A percentile compares a stretch with the other conserved stretches of the same genome.
These are phyloP conservation scores for Drosophila lowei DNA, from an alignment of 1,140 invertebrate genomes.

Conservation along the genomic window DNA sequence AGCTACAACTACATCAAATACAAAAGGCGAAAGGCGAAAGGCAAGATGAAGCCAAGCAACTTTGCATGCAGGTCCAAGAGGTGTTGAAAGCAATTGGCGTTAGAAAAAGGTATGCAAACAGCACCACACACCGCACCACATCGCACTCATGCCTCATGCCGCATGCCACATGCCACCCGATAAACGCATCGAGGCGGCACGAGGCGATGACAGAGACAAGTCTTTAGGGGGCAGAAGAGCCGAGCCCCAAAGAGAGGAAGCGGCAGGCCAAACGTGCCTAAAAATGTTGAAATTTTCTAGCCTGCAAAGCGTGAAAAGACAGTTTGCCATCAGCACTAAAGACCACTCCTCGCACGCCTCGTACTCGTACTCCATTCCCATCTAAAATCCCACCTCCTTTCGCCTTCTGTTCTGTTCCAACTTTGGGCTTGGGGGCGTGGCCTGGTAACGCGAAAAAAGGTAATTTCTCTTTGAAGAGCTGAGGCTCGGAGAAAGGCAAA, in stretches of 20 bases:
- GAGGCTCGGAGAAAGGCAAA: slow-evolving; percentile 23
- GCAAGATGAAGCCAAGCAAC: slow-evolving; percentile 54
- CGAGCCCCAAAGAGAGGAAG: neutral
- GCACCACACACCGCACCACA: neutral
- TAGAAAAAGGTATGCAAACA: slow-evolving; percentile 60
- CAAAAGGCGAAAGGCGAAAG: slow-evolving; percentile 44
- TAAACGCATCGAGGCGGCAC: slow-evolving; percentile 56
- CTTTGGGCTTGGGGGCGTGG: slow-evolving; percentile 43
- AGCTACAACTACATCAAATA: slow-evolving; percentile 8
- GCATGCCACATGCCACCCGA: slow-evolving; percentile 4
- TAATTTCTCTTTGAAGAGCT: slow-evolving; percentile 69
- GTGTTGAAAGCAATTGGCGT: slow-evolving; percentile 78
- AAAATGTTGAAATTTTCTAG: slow-evolving; percentile 69
- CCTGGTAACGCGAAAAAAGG: slow-evolving; percentile 60
- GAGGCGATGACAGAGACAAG: slow-evolving; percentile 47
- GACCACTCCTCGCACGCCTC: neutral
- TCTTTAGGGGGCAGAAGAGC: slow-evolving; percentile 20
- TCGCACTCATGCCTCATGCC: slow-evolving; percentile 3
- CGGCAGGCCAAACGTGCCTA: slow-evolving; percentile 63
- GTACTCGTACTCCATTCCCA: slow-evolving; percentile 7
- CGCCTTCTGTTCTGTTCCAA: slow-evolving; percentile 19
- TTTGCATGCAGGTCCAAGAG: slow-evolving; percentile 46
- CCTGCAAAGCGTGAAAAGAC: slow-evolving; percentile 74
- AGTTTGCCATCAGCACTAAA: slow-evolving; percentile 43
- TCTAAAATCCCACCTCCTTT: slow-evolving; percentile 17